A percentile compares a stretch with the other conserved stretches of the same genome.
Evolutionary conservation across 2,113 vertebrate species (phyloP).

Genomic region (Nothobranchius kuhntae): DNA sequence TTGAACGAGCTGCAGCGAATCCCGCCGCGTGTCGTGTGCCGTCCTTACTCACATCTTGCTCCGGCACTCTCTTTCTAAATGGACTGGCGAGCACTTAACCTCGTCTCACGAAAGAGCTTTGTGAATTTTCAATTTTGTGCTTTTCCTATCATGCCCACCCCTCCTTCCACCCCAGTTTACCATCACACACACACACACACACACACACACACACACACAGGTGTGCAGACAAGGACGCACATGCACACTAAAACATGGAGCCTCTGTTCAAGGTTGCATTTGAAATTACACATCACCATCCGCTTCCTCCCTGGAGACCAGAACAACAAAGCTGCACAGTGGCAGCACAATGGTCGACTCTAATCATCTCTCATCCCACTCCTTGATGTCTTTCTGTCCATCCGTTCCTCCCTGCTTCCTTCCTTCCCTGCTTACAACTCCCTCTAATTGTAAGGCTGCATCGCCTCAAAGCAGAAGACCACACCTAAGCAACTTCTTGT

Average conservation of each 20-base stretch:
- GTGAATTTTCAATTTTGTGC: constrained; percentile 65
- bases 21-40: constrained; percentile 9
- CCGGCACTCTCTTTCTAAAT: constrained; percentile 62
- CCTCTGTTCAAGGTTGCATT: constrained; percentile 63
- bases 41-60: constrained; percentile 32
- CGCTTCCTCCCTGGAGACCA: constrained; percentile 55
- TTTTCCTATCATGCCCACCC: constrained; percentile 14
- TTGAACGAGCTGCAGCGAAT: constrained; percentile 5
- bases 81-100: constrained; percentile 71
- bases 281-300: constrained; percentile 50
- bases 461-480: constrained; percentile 43
- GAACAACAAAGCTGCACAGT: constrained; percentile 35
- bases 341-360: constrained; percentile 44
- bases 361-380: constrained; percentile 59
- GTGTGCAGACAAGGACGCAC: constrained; percentile 47
- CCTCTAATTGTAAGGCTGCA: constrained; percentile 55
- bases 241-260: constrained; percentile 13
- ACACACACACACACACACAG: constrained; percentile 2
- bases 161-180: not conserved
- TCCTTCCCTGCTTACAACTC: constrained; percentile 38
- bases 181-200: constrained; percentile 11
- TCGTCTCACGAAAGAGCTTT: constrained; percentile 55
- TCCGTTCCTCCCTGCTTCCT: constrained; percentile 44
- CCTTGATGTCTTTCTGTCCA: constrained; percentile 41
- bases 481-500: constrained; percentile 37